A percentile compares a stretch with the other conserved stretches of the same genome.
Evolutionary conservation across 2,113 vertebrate genomes (phyloP).

Genomic region (Plecturocebus donacophilus): DNA sequence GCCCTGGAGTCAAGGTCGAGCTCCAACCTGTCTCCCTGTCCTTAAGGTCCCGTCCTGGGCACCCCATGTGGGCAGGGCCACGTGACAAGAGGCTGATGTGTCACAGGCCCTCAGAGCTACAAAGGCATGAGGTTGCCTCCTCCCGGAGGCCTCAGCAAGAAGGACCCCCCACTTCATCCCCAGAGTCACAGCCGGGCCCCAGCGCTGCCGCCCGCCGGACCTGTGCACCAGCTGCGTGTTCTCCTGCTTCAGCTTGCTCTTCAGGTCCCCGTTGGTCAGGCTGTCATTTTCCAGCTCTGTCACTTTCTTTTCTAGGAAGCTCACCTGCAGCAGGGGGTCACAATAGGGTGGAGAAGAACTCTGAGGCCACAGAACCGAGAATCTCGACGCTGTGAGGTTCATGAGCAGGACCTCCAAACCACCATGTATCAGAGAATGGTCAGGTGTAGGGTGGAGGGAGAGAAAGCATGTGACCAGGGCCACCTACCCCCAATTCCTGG

Average conservation of each 20-base stretch:
- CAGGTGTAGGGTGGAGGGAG: no score
- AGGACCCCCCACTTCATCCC: background rate
- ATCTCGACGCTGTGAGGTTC: background rate
- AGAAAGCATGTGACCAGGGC: background rate
- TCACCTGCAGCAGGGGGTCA: conserved; percentile 86
- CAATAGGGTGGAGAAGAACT: background rate
- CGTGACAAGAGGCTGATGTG: fast-evolving
- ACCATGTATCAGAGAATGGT: fast-evolving
- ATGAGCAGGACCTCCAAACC: background rate
- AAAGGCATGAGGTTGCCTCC: background rate
- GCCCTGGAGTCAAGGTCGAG: background rate
- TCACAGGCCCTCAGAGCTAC: background rate
- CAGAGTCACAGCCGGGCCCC: background rate
- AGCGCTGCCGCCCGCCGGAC: conserved; percentile 75
- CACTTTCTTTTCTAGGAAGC: conserved; percentile 95
- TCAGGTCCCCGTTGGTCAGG: conserved; percentile 91
- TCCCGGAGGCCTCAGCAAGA: fast-evolving
- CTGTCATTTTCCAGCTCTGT: conserved; percentile 95
- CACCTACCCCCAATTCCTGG: background rate
- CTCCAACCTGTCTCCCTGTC: background rate
- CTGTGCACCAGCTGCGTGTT: conserved; percentile 97
- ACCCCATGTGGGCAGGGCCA: background rate
- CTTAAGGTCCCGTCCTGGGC: background rate
- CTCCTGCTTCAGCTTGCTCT: conserved; percentile 96
- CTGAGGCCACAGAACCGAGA: background rate